These are phyloP conservation scores for Cotesia glomerata DNA, from an alignment of 1,140 invertebrate genomes.

Conservation along the genomic window DNA sequence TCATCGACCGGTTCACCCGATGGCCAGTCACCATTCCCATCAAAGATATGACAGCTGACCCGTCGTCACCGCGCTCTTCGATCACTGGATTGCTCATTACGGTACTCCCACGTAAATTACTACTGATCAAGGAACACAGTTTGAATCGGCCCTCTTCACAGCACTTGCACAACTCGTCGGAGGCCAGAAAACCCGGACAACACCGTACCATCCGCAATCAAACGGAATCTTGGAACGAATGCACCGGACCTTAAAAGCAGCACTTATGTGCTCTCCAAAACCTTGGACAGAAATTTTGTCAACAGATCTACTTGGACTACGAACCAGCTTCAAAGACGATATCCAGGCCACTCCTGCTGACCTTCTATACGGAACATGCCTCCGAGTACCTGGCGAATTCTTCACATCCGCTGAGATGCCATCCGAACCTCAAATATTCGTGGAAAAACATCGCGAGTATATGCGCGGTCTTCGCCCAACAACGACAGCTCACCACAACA, in stretches of 20 bases:
- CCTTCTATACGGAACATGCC: slow-evolving; percentile 41
- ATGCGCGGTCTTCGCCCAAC: slow-evolving; percentile 32
- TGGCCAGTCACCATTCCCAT: background rate
- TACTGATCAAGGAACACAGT: slow-evolving; percentile 19
- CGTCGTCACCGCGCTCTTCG: background rate
- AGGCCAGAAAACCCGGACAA: slow-evolving; percentile 24
- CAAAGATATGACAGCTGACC: background rate
- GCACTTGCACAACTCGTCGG: slow-evolving; percentile 2
- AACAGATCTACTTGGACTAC: slow-evolving; percentile 30
- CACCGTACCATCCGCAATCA: slow-evolving; percentile 39
- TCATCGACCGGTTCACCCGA: background rate
- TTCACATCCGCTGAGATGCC: slow-evolving; percentile 25
- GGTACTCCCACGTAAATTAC: background rate
- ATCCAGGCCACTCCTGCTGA: slow-evolving; percentile 45
- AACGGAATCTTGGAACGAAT: slow-evolving; percentile 35
- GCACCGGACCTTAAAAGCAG: slow-evolving; percentile 31
- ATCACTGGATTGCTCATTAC: background rate
- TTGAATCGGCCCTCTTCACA: slow-evolving; percentile 26
- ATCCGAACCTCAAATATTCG: slow-evolving; percentile 20
- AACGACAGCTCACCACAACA: slow-evolving; percentile 32
- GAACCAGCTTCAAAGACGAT: slow-evolving; percentile 36
- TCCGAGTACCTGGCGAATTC: slow-evolving; percentile 49
- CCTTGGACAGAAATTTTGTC: slow-evolving; percentile 16
- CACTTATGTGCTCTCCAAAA: slow-evolving; percentile 31
- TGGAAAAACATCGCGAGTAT: slow-evolving; percentile 23